A percentile compares a stretch with the other conserved stretches of the same genome.
Evolutionary conservation across 2,113 vertebrate species (phyloP).

Genomic region (Paracanthobrama guichenoti): DNA sequence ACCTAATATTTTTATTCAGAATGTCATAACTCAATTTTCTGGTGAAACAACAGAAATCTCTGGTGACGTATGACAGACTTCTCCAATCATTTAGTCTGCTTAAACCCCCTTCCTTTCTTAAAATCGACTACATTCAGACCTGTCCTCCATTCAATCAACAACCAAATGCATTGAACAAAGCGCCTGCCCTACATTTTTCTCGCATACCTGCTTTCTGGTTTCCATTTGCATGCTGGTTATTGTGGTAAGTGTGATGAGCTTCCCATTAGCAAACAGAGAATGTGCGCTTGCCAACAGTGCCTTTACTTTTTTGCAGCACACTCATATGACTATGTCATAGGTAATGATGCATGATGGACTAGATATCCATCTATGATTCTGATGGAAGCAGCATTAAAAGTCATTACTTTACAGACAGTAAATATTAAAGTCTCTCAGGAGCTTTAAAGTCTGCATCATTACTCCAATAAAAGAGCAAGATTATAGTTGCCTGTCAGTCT

Average conservation of each 20-base stretch:
- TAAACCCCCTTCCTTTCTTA: not conserved
- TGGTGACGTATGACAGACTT: too few relatives aligned
- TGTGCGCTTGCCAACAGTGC: not conserved
- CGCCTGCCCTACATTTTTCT: not conserved
- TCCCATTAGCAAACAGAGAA: not conserved
- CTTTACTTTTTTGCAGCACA: not conserved
- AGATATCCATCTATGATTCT: not conserved
- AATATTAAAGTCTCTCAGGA: constrained; percentile 3
- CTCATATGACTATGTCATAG: not conserved
- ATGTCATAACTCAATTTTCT: too few relatives aligned
- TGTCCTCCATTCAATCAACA: not conserved
- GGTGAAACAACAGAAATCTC: too few relatives aligned
- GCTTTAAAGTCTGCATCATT: not conserved
- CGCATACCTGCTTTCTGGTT: not conserved
- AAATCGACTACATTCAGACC: not conserved
- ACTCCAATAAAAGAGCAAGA: constrained; percentile 4
- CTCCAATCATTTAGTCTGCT: not conserved
- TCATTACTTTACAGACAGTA: not conserved
- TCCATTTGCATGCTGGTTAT: not conserved
- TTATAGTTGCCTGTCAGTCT: not conserved
- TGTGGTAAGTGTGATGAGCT: not conserved
- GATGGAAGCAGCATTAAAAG: not conserved
- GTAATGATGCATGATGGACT: not conserved
- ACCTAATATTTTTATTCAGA: too few relatives aligned
- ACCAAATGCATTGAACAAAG: not conserved